Evolutionary conservation across 1,140 invertebrate genomes (phyloP).

Genomic region (Platyscapa corneri): DNA sequence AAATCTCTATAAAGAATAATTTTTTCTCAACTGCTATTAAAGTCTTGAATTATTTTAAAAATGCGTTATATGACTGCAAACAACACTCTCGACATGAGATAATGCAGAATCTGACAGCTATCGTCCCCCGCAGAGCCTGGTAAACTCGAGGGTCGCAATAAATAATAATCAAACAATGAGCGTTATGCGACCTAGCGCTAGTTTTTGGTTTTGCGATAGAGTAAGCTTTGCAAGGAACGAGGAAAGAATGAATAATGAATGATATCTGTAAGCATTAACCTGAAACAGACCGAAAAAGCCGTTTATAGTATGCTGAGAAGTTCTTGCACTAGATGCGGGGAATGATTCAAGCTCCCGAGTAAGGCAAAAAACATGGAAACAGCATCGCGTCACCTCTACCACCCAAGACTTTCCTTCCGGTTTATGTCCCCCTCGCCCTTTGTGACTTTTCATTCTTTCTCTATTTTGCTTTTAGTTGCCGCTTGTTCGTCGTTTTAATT

Average conservation of each 20-base stretch:
- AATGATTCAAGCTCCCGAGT: conserved; percentile 18
- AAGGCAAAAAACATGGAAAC: conserved; percentile 73
- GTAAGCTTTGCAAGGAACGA: background rate
- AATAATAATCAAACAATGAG: conserved; percentile 48
- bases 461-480: conserved; percentile 15
- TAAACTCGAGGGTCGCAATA: background rate
- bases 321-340: conserved; percentile 55
- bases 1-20: too few relatives aligned
- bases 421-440: conserved; percentile 58
- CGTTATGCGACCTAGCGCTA: background rate
- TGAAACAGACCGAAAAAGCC: background rate
- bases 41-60: too few relatives aligned
- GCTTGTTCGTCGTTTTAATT: background rate
- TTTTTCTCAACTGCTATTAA: too few relatives aligned
- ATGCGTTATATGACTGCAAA: too few relatives aligned
- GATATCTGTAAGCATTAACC: background rate
- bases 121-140: too few relatives aligned
- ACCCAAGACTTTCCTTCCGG: conserved; percentile 73
- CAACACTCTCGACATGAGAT: too few relatives aligned
- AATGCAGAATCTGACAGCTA: too few relatives aligned
- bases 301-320: background rate
- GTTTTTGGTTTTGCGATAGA: too few relatives aligned
- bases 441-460: conserved; percentile 54
- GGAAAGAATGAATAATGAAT: background rate
- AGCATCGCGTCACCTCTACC: conserved; percentile 68